Evolutionary conservation across 2,888 invertebrate species (phyloP).

Genomic region (Pantelozetes paolii): DNA sequence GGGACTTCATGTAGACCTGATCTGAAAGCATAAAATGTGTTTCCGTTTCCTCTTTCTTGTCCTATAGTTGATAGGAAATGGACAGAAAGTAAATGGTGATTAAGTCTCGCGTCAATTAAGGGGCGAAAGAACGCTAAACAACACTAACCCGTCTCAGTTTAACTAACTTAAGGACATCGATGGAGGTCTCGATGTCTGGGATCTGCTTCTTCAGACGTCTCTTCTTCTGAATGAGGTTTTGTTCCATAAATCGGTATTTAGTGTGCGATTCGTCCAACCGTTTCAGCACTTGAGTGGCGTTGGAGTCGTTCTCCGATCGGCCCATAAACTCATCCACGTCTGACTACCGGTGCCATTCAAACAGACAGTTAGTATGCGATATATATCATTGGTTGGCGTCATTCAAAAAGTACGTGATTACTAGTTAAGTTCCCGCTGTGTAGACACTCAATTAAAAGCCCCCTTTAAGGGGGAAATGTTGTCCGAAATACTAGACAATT

Average conservation of each 20-base stretch:
- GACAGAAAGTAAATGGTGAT: too few species aligned
- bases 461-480: too few species aligned
- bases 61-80: slow-evolving; percentile 50
- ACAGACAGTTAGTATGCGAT: not conserved
- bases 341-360: slow-evolving; percentile 54
- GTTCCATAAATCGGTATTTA: slow-evolving; percentile 97
- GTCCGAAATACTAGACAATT: not conserved
- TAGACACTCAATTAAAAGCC: not conserved
- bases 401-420: not conserved
- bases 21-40: slow-evolving; percentile 88
- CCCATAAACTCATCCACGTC: slow-evolving; percentile 93
- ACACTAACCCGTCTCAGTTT: slow-evolving; percentile 65
- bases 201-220: slow-evolving; percentile 79
- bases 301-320: slow-evolving; percentile 70
- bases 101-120: too few species aligned
- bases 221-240: slow-evolving; percentile 78
- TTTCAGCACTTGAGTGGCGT: slow-evolving; percentile 78
- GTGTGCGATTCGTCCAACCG: slow-evolving; percentile 86
- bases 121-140: slow-evolving; percentile 26
- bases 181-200: slow-evolving; percentile 84
- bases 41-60: slow-evolving; percentile 64
- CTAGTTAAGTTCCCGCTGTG: too few species aligned
- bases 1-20: slow-evolving; percentile 80
- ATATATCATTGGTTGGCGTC: not conserved
- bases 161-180: slow-evolving; percentile 85